Percentiles rank a stretch among this genome's conserved stretches.
phyloP scores from a whole-genome alignment of 2,888 invertebrate species.

The Andrena bucephala region DNA sequence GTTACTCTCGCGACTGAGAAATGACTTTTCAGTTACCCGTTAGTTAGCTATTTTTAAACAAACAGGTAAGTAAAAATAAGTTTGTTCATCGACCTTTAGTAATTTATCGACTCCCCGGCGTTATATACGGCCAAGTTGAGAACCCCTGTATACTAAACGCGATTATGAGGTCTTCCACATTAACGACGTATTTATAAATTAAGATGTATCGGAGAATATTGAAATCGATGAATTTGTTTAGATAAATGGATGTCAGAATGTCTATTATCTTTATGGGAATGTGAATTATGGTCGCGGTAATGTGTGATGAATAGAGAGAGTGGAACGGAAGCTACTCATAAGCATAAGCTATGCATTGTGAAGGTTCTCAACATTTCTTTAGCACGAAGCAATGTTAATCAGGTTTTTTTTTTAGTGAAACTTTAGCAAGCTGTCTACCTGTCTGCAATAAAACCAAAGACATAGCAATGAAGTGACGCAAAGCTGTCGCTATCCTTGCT shows the following conservation, averaged over 20 bases:
- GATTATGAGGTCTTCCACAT: not conserved
- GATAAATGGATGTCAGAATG: not conserved
- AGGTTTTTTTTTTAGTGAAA: conserved; percentile 43
- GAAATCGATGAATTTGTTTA: not conserved
- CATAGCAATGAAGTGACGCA: conserved; percentile 57
- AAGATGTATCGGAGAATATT: not conserved
- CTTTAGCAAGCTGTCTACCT: conserved; percentile 27
- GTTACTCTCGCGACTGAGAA: not conserved
- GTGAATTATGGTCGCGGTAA: not conserved
- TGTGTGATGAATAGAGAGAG: not conserved
- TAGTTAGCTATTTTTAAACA: not conserved
- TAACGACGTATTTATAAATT: not conserved
- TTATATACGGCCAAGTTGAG: not conserved
- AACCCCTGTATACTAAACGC: not conserved
- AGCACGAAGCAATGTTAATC: not conserved
- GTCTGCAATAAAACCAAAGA: conserved; percentile 70
- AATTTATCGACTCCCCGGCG: not conserved
- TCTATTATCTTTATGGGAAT: not conserved
- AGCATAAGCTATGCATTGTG: not conserved
- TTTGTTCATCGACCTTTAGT: conserved; percentile 12
- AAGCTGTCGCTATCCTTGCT: conserved; percentile 36
- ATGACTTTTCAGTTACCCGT: not conserved
- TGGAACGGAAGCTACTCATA: not conserved
- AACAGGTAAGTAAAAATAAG: not conserved
- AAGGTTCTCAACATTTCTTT: not conserved